phyloP scores from a whole-genome alignment of 1,140 invertebrate genomes.

The Cydia amplana region DNA sequence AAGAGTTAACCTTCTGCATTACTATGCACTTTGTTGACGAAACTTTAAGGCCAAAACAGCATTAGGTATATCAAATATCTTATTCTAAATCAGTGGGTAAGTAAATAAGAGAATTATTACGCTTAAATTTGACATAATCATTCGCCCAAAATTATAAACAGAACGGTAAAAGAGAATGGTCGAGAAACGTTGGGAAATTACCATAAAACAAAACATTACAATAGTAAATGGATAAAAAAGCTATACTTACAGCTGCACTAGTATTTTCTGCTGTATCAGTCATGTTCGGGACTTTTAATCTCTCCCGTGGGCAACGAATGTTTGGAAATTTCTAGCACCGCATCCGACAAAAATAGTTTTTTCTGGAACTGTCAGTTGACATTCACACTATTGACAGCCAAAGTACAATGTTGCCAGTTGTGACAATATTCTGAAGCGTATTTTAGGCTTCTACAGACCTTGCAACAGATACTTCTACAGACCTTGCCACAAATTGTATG shows the following conservation, averaged over 20 bases:
- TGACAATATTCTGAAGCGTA: neutral
- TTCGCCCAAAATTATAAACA: slow-evolving; percentile 41
- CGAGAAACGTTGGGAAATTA: slow-evolving; percentile 44
- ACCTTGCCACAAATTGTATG: too few species aligned
- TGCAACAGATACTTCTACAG: too few species aligned
- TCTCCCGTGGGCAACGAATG: neutral
- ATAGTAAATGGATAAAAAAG: slow-evolving; percentile 10
- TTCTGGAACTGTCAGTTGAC: slow-evolving; percentile 18
- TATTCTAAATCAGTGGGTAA: neutral
- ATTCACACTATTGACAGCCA: neutral
- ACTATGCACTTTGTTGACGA: neutral
- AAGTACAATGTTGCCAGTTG: slow-evolving; percentile 1
- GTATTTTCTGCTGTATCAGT: slow-evolving; percentile 9
- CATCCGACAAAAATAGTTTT: slow-evolving; percentile 23
- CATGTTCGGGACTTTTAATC: neutral
- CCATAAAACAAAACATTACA: slow-evolving; percentile 39
- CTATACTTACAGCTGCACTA: neutral
- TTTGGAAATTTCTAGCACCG: slow-evolving; percentile 28
- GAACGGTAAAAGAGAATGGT: slow-evolving; percentile 4
- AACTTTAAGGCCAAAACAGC: neutral
- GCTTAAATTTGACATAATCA: slow-evolving; percentile 49
- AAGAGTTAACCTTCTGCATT: neutral
- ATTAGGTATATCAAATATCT: slow-evolving; percentile 14
- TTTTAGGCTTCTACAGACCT: too few species aligned
- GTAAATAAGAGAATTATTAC: neutral